Conservation (phyloP, 2,797 vertebrate species). For the Cryptoprocta ferox region DNA sequence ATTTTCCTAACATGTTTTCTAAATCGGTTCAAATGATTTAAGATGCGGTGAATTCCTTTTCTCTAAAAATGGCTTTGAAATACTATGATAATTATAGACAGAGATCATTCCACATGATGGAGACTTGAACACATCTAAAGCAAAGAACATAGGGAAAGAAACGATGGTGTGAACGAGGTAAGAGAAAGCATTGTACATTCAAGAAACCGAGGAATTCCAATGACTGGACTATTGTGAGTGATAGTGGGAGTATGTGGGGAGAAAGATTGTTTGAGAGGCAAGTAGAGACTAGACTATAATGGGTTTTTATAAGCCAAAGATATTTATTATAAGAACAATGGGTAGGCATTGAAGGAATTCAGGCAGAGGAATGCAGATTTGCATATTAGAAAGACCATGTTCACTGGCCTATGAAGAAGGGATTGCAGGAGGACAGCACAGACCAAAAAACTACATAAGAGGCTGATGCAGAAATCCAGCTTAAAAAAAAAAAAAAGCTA, state of each 20-base stretch:
- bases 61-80: neutral
- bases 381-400: neutral
- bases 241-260: neutral
- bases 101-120: neutral
- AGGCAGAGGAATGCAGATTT: slow-evolving; percentile 40
- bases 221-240: neutral
- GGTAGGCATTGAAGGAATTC: slow-evolving; percentile 33
- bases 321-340: slow-evolving; percentile 28
- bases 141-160: neutral
- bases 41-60: neutral
- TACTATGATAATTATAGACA: neutral
- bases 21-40: neutral
- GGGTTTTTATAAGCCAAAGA: slow-evolving; percentile 35
- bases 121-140: neutral
- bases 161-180: neutral
- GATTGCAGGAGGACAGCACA: neutral
- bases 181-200: slow-evolving; percentile 45
- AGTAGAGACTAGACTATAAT: neutral
- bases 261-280: slow-evolving; percentile 24
- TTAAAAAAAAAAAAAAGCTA: neutral
- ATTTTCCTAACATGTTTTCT: slow-evolving; percentile 10
- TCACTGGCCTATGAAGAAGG: neutral
- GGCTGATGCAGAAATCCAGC: neutral
- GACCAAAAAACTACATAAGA: neutral
- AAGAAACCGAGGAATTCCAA: slow-evolving; percentile 30